Evolutionary conservation across 2,113 vertebrate genomes (phyloP).

Genomic region (Callorhinus ursinus): DNA sequence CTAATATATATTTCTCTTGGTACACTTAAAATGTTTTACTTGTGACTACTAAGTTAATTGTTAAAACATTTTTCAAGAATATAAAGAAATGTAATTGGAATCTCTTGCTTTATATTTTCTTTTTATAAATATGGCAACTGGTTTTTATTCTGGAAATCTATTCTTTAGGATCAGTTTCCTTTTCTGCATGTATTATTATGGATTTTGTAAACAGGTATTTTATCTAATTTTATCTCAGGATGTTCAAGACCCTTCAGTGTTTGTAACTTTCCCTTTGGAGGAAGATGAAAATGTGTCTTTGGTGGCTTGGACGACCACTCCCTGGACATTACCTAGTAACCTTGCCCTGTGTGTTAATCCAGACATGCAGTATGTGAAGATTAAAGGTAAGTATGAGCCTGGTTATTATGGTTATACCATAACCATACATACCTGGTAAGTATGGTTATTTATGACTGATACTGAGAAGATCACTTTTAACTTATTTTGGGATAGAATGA

Average conservation of each 20-base stretch:
- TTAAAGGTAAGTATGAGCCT: conserved; percentile 89
- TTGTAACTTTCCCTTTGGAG: conserved; percentile 93
- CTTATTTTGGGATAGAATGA: background rate
- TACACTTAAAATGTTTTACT: background rate
- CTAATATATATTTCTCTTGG: background rate
- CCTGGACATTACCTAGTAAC: conserved; percentile 98
- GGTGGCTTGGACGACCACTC: conserved; percentile 98
- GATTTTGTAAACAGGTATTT: conserved; percentile 26
- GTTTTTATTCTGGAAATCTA: background rate
- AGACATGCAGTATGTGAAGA: conserved; percentile 92
- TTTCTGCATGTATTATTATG: background rate
- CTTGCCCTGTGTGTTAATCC: conserved; percentile 97
- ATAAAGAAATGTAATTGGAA: background rate
- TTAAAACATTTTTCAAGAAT: background rate
- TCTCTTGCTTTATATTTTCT: background rate
- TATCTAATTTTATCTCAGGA: conserved; percentile 87
- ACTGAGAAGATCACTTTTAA: background rate
- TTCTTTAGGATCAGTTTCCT: background rate
- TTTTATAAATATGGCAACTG: background rate
- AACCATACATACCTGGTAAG: too few relatives aligned
- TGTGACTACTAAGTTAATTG: background rate
- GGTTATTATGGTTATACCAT: too few relatives aligned
- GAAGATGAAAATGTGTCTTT: conserved; percentile 90
- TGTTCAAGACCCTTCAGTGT: conserved; percentile 97
- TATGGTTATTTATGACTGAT: background rate